Percentiles rank a stretch among this genome's conserved stretches.
Evolutionary conservation across 1,140 invertebrate genomes (phyloP).

Genomic region (Aethina tumida): DNA sequence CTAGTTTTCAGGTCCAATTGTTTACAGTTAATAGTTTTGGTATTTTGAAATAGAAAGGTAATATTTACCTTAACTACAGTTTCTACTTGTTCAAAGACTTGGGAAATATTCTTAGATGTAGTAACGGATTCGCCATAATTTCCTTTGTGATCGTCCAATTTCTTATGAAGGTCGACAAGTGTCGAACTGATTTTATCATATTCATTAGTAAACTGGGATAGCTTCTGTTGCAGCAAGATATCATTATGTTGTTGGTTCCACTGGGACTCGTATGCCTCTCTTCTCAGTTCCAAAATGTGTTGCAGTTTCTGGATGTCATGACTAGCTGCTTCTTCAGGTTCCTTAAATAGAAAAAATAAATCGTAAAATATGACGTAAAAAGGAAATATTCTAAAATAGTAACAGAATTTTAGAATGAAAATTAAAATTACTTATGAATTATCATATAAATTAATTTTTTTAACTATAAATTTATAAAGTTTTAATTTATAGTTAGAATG

Average conservation of each 20-base stretch:
- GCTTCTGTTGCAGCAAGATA: conserved; percentile 53
- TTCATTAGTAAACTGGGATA: conserved; percentile 62
- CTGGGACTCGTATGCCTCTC: conserved; percentile 46
- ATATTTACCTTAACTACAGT: conserved; percentile 63
- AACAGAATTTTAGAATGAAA: too few relatives aligned
- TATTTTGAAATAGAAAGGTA: too few relatives aligned
- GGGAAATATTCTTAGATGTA: conserved; percentile 56
- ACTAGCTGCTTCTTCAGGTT: conserved; percentile 53
- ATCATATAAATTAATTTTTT: too few relatives aligned
- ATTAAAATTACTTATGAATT: too few relatives aligned
- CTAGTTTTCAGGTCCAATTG: too few relatives aligned
- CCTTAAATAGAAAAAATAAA: conserved; percentile 38
- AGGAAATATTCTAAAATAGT: too few relatives aligned
- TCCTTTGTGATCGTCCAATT: conserved; percentile 51
- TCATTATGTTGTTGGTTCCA: conserved; percentile 48
- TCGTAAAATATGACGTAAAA: too few relatives aligned
- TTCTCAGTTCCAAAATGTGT: conserved; percentile 44
- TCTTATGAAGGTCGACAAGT: conserved; percentile 54
- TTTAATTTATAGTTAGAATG: too few relatives aligned
- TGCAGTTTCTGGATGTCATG: conserved; percentile 62
- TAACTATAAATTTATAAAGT: too few relatives aligned
- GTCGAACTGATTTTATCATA: conserved; percentile 63
- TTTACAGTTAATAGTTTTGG: too few relatives aligned
- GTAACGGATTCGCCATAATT: conserved; percentile 64
- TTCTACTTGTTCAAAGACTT: conserved; percentile 68